phyloP scores from a whole-genome alignment of 2,888 invertebrate species.

The Bugulina stolonifera region DNA sequence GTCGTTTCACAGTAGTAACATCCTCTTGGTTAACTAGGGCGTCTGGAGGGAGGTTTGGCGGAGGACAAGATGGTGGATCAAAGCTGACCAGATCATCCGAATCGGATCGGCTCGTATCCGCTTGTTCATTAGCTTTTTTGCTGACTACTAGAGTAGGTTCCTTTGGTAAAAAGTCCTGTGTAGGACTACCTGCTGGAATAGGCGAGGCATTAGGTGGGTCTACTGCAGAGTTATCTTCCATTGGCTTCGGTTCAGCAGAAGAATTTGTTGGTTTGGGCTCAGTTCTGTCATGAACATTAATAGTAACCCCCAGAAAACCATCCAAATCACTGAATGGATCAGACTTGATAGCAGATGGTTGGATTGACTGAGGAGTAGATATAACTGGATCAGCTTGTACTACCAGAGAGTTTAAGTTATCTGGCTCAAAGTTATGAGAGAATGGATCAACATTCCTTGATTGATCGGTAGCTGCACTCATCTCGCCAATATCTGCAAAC shows the following conservation, averaged over 20 bases:
- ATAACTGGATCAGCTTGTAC: neutral
- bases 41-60: constrained; percentile 1
- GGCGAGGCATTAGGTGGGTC: neutral
- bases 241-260: neutral
- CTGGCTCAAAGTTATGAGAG: too few species aligned
- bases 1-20: neutral
- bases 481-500: neutral
- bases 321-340: neutral
- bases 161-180: neutral
- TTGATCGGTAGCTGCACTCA: too few species aligned
- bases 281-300: too few species aligned
- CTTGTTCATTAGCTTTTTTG: too few species aligned
- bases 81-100: neutral
- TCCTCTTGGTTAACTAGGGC: neutral
- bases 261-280: too few species aligned
- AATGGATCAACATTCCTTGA: too few species aligned
- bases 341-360: neutral
- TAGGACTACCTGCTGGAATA: too few species aligned
- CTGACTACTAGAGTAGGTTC: too few species aligned
- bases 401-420: too few species aligned
- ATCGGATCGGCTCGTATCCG: neutral
- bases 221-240: neutral
- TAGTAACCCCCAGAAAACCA: neutral
- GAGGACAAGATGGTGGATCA: neutral
- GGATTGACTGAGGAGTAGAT: neutral